A percentile compares a stretch with the other conserved stretches of the same genome.
Evolutionary conservation across 2,113 vertebrate genomes (phyloP).

Genomic region (Cyphomyrus plagiostoma): DNA sequence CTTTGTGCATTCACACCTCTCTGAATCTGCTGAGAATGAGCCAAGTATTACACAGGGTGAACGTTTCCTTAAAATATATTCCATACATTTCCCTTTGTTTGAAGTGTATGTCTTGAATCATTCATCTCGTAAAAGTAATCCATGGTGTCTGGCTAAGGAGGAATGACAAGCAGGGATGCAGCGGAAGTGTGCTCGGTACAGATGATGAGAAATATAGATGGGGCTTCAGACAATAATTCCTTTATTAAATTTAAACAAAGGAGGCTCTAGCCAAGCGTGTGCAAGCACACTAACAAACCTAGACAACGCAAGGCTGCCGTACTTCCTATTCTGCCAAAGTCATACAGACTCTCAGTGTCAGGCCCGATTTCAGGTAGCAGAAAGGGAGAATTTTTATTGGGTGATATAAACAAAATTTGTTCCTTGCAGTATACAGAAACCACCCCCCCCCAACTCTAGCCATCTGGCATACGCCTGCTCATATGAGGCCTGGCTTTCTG

Average conservation of each 20-base stretch:
- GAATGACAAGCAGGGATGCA: neutral
- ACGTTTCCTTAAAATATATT: neutral
- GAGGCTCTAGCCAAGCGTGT: neutral
- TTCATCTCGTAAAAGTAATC: neutral
- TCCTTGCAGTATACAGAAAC: neutral
- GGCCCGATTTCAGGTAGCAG: neutral
- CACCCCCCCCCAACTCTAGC: neutral
- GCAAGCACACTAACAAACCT: neutral
- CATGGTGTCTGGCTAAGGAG: neutral
- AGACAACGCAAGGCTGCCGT: neutral
- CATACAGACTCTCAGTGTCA: neutral
- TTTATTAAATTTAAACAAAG: constrained; percentile 1
- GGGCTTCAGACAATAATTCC: neutral
- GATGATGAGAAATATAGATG: neutral
- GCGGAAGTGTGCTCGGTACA: neutral
- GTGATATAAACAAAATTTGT: neutral
- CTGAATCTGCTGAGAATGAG: neutral
- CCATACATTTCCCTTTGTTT: constrained; percentile 1
- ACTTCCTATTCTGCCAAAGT: neutral
- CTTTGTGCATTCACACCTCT: neutral
- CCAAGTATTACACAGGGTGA: neutral
- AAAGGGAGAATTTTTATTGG: neutral
- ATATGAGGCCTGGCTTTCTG: neutral
- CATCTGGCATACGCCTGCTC: neutral
- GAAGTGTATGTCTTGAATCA: neutral